phyloP scores from a whole-genome alignment of 2,888 invertebrate species.

The Orthosia incerta region DNA sequence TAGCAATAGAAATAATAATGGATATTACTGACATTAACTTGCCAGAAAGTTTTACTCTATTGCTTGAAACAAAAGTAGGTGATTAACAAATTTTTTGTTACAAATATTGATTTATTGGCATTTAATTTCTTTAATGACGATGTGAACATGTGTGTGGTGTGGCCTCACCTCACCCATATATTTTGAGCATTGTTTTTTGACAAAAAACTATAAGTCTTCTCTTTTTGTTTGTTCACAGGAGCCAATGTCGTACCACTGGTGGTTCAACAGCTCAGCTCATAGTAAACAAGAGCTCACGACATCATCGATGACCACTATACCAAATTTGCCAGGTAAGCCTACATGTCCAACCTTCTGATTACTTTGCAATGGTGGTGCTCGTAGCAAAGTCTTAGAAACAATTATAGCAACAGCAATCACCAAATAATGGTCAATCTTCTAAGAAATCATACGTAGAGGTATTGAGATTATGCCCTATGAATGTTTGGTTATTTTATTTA shows the following conservation, averaged over 20 bases:
- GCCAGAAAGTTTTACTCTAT: too few species aligned
- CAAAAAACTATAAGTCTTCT: neutral
- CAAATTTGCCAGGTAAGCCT: conserved; percentile 80
- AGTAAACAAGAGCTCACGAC: conserved; percentile 84
- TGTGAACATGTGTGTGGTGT: neutral
- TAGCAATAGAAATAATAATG: too few species aligned
- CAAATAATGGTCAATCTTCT: too few species aligned
- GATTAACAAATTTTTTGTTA: too few species aligned
- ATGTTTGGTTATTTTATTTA: too few species aligned
- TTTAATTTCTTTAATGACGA: neutral
- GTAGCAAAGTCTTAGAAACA: neutral
- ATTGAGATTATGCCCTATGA: too few species aligned
- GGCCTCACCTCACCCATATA: too few species aligned
- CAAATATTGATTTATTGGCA: too few species aligned
- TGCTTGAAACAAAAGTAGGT: too few species aligned
- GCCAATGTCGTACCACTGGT: conserved; percentile 87
- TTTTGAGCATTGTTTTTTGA: neutral
- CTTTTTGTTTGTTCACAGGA: conserved; percentile 74
- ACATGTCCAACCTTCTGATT: neutral
- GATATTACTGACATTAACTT: too few species aligned
- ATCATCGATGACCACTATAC: conserved; percentile 74
- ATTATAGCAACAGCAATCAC: too few species aligned
- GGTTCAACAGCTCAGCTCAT: conserved; percentile 89
- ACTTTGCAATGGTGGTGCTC: neutral
- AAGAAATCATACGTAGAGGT: too few species aligned